phyloP scores from a whole-genome alignment of 2,888 invertebrate species.

The Agrochola macilenta region DNA sequence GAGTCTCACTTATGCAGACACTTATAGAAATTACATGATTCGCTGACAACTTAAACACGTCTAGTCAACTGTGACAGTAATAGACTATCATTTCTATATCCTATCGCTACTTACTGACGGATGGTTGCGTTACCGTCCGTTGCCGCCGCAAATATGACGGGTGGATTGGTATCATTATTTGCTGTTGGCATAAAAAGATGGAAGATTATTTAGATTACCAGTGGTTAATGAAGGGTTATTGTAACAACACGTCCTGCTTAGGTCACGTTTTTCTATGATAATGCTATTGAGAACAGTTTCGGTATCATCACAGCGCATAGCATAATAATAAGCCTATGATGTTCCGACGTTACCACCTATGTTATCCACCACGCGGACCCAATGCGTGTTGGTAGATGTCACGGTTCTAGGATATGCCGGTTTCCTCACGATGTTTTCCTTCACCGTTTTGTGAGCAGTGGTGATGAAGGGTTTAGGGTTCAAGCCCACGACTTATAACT shows the following conservation, averaged over 20 bases:
- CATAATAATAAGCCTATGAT: too few species aligned
- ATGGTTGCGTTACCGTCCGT: slow-evolving; percentile 15
- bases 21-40: slow-evolving; percentile 28
- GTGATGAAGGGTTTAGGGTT: too few species aligned
- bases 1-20: background rate
- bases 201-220: background rate
- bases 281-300: background rate
- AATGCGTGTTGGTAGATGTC: too few species aligned
- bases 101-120: background rate
- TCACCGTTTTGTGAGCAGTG: too few species aligned
- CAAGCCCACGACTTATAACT: too few species aligned
- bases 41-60: slow-evolving; percentile 14
- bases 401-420: too few species aligned
- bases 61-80: slow-evolving; percentile 49
- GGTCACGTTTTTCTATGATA: background rate
- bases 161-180: slow-evolving; percentile 25
- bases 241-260: background rate
- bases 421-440: too few species aligned
- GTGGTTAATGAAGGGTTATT: background rate
- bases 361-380: too few species aligned
- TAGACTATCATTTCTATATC: slow-evolving; percentile 31
- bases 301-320: background rate
- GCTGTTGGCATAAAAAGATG: slow-evolving; percentile 6
- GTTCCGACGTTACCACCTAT: too few species aligned
- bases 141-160: slow-evolving; percentile 38